Evolutionary conservation across 2,797 vertebrate genomes (phyloP).

Genomic region (Crypturellus tataupa): DNA sequence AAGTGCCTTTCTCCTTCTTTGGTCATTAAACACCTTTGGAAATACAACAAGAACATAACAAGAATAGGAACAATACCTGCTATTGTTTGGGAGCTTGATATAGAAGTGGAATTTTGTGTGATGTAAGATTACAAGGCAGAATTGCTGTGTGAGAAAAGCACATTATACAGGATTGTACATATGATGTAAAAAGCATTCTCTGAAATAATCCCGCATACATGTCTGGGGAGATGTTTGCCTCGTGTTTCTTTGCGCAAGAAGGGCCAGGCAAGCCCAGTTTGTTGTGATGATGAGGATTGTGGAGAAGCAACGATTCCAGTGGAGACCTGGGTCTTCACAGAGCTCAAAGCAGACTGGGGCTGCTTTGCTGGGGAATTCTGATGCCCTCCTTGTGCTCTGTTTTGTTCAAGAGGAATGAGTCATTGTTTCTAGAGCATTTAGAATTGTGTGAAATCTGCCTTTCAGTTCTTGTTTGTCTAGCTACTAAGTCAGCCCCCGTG

Average conservation of each 20-base stretch:
- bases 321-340: background rate
- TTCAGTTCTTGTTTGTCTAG: conserved; percentile 37
- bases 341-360: background rate
- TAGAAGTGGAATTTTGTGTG: background rate
- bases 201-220: background rate
- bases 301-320: background rate
- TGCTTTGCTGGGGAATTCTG: background rate
- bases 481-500: conserved; percentile 4
- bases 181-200: background rate
- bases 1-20: background rate
- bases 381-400: background rate
- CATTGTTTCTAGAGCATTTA: conserved; percentile 1
- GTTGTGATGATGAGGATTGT: background rate
- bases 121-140: background rate
- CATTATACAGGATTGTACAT: background rate
- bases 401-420: conserved; percentile 7
- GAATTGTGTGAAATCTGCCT: background rate
- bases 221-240: background rate
- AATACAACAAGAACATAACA: background rate
- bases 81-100: background rate
- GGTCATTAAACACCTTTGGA: background rate
- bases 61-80: background rate
- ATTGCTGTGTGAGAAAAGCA: background rate
- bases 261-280: background rate
- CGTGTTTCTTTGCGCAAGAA: background rate